Evolutionary conservation across 2,113 vertebrate genomes (phyloP), one percentile per base, ranked within the genome.

Genomic region (Neotragus moschatus): DNA sequence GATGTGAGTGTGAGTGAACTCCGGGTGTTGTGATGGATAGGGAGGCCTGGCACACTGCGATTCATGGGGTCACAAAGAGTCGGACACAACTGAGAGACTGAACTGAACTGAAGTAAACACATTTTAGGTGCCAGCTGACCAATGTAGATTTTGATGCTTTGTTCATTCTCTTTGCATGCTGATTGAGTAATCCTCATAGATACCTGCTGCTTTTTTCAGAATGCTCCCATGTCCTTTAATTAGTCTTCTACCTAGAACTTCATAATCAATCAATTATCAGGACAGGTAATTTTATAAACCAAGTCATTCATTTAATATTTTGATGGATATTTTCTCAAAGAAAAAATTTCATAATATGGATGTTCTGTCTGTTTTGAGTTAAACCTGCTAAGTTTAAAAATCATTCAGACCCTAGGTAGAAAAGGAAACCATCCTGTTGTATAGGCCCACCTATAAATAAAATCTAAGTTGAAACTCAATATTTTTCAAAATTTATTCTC

Each of bases 401-500:
- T 79, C 28, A 23, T 5, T 82, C 25, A 58, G 14, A 51, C 19
- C 19, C 19, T 58, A 53, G 36, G 70, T 93, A 95, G 66, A 47
- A 81, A 87, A 97, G 75, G 5, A 96, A 80, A 60, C 7, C 7
- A 66, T 77, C 1, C 5, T 56, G 19, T 94, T 84, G 26, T 16
- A 86, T 73, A 86, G 45, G 2, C 19, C 11, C 5, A 81, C 10
- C 13, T 84, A 56, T 56, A 96, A 94, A 85, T 97, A 45, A 45
- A 80, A 58, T 17, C 21, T 93, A 55, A 93, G 23, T 4, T 7
- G 21, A 93, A 95, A 86, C 5, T 75, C 92, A 36, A 21, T 60
- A 92, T 93, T 88, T 70, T 98, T 81, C 26, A 90, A 51, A 95
- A 13, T 53, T 28, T 60, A 17, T 92, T 95, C n/a, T 63, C 4